Evolutionary conservation across 1,140 invertebrate species (phyloP).

Genomic region (Spodoptera litura): DNA sequence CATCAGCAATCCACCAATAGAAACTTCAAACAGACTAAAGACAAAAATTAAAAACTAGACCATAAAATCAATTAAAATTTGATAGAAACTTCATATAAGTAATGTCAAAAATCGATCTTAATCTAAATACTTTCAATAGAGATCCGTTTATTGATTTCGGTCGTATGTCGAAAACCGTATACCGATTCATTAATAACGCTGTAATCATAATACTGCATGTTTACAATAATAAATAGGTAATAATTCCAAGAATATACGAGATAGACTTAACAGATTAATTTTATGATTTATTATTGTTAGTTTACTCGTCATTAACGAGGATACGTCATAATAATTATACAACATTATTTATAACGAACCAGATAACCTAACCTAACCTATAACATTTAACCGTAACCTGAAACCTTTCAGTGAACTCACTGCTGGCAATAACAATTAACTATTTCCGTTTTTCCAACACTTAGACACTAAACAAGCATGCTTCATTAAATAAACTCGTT

Average conservation of each 20-base stretch:
- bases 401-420: conserved; percentile 15
- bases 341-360: conserved; percentile 19
- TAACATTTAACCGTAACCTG: conserved; percentile 13
- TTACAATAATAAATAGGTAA: conserved; percentile 10
- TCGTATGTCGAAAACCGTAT: too few species aligned
- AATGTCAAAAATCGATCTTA: too few species aligned
- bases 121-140: too few species aligned
- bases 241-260: conserved; percentile 10
- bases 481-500: neutral
- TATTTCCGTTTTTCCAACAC: neutral
- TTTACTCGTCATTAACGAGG: conserved; percentile 8
- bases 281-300: conserved; percentile 9
- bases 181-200: conserved; percentile 1
- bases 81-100: too few species aligned
- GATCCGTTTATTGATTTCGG: too few species aligned
- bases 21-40: too few species aligned
- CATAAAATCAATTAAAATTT: too few species aligned
- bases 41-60: too few species aligned
- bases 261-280: conserved; percentile 12
- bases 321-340: conserved; percentile 22
- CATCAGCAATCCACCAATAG: too few species aligned
- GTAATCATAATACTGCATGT: neutral
- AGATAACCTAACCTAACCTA: conserved; percentile 10
- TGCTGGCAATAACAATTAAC: conserved; percentile 18
- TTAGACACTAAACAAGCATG: neutral